Evolutionary conservation across 2,113 vertebrate genomes (phyloP), one percentile per base, ranked within the genome.

Genomic region (Silurus meridionalis): DNA sequence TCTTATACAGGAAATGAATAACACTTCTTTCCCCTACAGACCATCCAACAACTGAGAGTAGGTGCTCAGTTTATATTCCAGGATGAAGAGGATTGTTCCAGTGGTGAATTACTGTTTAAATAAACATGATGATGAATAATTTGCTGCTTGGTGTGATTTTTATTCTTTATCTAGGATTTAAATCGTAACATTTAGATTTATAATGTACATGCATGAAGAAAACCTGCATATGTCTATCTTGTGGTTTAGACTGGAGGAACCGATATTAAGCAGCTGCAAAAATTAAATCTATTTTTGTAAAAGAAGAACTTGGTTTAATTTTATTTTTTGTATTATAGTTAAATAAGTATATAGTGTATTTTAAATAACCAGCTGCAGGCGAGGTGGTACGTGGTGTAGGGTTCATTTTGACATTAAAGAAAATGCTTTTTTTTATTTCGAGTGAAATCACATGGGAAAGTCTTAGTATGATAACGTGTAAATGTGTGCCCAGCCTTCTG

Each of bases 11-110:
- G 9, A 48, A 23, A 52, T 50, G 48, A 79, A 17, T 60, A 8
- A 13, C 11, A 4, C 4, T 79, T 60, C 2, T 55, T 50, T 86
- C 25, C 71, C 86, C 91, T 90, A 10, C 92, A 96, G 95, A 83
- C 95, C 95, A 0, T 96, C 95, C 82, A 96, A 95, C 94, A 96
- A 95, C 90, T 96, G 87, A 95, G 85, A 28, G 77, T 85, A 28
- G 52, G 21, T 60, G 74, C 23, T 48, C 28, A 55, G 82, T 15
- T 61, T 87, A 72, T 81, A 87, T 89, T 90, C 85, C 3, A 89
- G 66, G 48, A 88, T 69, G 86, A 90, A 52, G 88, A 84, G 88
- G 80, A 37, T 87, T 67, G 14, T 85, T 83, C 23, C 63, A 75
- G 28, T 89, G 63, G 89, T 91, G 90, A 86, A 21, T 92, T 91